Percentiles rank a stretch among this genome's conserved stretches.
phyloP scores from a whole-genome alignment of 2,113 vertebrate genomes.

The Oreochromis tanganicae region DNA sequence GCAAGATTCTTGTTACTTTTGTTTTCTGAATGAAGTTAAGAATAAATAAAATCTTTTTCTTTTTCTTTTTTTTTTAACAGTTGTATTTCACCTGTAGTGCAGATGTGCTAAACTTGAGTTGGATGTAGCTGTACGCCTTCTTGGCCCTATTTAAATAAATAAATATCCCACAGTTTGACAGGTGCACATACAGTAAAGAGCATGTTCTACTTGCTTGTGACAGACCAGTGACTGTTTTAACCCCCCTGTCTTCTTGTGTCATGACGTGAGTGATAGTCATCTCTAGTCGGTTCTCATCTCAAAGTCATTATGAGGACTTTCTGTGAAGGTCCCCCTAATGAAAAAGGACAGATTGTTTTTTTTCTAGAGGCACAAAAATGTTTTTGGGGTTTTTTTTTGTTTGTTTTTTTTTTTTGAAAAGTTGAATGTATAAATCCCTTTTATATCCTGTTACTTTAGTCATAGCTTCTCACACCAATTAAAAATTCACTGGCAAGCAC shows the following conservation, averaged over 20 bases:
- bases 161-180: neutral
- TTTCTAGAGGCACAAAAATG: slow-evolving; percentile 42
- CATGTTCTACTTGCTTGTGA: slow-evolving; percentile 30
- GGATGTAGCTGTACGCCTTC: slow-evolving; percentile 49
- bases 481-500: slow-evolving; percentile 61
- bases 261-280: slow-evolving; percentile 42
- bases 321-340: slow-evolving; percentile 64
- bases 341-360: slow-evolving; percentile 5
- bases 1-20: slow-evolving; percentile 25
- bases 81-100: slow-evolving; percentile 32
- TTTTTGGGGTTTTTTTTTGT: too few relatives aligned
- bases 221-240: slow-evolving; percentile 44
- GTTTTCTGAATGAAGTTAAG: slow-evolving; percentile 31
- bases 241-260: slow-evolving; percentile 1
- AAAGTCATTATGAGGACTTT: slow-evolving; percentile 58
- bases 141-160: slow-evolving; percentile 35
- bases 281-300: slow-evolving; percentile 52
- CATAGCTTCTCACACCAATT: slow-evolving; percentile 55
- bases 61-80: neutral
- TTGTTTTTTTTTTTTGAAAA: slow-evolving; percentile 8
- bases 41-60: slow-evolving; percentile 33
- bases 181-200: slow-evolving; percentile 42
- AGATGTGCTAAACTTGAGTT: slow-evolving; percentile 38
- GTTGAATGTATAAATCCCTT: slow-evolving; percentile 59
- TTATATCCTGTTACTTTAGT: slow-evolving; percentile 50